Evolutionary conservation across 2,113 vertebrate species (phyloP).

Genomic region (Varanus salvator): DNA sequence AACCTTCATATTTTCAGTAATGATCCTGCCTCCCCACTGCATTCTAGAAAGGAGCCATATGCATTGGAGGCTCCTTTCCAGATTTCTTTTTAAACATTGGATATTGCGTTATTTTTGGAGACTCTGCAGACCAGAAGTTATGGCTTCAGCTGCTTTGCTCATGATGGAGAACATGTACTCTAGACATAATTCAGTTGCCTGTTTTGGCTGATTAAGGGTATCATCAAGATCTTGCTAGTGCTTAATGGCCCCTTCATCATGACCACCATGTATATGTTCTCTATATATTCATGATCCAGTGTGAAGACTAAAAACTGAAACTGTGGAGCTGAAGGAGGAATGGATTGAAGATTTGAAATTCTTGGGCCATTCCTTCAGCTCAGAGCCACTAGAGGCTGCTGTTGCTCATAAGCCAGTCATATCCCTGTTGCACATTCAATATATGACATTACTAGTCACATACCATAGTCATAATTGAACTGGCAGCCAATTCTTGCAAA

Average conservation of each 20-base stretch:
- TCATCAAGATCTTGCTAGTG: not conserved
- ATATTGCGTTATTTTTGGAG: not conserved
- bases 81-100: not conserved
- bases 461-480: not conserved
- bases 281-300: not conserved
- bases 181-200: not conserved
- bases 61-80: not conserved
- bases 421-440: not conserved
- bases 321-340: not conserved
- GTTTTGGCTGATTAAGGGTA: constrained; percentile 1
- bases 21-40: not conserved
- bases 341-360: not conserved
- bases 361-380: not conserved
- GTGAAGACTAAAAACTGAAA: not conserved
- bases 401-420: constrained; percentile 11
- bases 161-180: not conserved
- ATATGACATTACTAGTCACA: not conserved
- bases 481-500: constrained; percentile 11
- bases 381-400: constrained; percentile 30
- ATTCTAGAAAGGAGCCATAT: not conserved
- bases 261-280: not conserved
- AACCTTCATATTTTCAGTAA: not conserved
- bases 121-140: not conserved
- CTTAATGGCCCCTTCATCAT: not conserved
- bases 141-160: not conserved